Conservation (phyloP, 2,797 vertebrate species). For the Prunella strophiata region DNA sequence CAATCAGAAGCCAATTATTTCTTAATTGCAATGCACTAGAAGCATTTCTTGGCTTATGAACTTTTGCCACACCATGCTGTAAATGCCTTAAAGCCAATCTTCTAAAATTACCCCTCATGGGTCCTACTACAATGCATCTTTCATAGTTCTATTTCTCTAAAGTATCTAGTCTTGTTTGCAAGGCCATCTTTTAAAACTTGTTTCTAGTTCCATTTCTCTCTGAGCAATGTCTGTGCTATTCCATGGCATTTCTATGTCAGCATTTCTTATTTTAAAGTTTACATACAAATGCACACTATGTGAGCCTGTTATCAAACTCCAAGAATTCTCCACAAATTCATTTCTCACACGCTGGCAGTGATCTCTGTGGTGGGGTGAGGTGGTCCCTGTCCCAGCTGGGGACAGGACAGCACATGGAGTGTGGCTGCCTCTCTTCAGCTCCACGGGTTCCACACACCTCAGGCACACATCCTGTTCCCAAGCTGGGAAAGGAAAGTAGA, state of each 20-base stretch:
- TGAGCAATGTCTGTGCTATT: not conserved
- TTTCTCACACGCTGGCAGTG: fast-evolving
- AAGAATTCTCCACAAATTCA: too few species aligned
- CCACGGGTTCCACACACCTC: fast-evolving
- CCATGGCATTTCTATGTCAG: not conserved
- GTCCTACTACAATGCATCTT: not conserved
- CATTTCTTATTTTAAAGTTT: not conserved
- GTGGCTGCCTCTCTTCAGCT: not conserved
- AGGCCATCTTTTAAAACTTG: not conserved
- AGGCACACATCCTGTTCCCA: not conserved
- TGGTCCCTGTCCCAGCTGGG: not conserved
- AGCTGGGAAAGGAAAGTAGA: not conserved
- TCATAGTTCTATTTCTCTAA: not conserved
- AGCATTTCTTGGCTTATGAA: not conserved
- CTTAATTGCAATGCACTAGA: not conserved
- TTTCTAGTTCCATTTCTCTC: too few species aligned
- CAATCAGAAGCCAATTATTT: not conserved
- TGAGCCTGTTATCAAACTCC: too few species aligned
- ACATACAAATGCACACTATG: not conserved
- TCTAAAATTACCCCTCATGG: not conserved
- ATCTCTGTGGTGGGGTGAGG: not conserved
- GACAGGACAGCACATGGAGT: not conserved
- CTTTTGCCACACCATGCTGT: not conserved
- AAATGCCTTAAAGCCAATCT: not conserved
- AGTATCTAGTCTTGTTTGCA: not conserved